Percentiles rank a stretch among this genome's conserved stretches.
phyloP scores from a whole-genome alignment of 1,140 invertebrate genomes.

The Atopsyche davidsoni region DNA sequence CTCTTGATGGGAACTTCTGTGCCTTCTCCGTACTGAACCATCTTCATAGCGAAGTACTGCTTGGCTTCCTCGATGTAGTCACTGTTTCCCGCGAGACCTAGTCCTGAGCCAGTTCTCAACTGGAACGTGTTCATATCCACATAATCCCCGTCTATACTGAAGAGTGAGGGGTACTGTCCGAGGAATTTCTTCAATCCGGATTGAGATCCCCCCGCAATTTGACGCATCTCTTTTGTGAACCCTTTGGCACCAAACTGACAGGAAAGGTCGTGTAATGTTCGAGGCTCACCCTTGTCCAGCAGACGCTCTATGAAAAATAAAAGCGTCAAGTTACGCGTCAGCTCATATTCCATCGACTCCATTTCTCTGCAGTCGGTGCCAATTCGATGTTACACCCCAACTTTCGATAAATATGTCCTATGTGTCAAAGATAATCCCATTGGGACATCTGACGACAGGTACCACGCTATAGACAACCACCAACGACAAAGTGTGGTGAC shows the following conservation, averaged over 20 bases:
- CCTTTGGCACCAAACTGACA: constrained; percentile 95
- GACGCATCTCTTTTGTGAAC: constrained; percentile 91
- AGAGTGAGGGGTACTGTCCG: constrained; percentile 85
- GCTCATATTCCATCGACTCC: constrained; percentile 91
- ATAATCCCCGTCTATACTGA: constrained; percentile 86
- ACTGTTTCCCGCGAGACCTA: constrained; percentile 52
- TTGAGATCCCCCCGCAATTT: constrained; percentile 91
- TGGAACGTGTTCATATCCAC: constrained; percentile 81
- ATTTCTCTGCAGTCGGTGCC: constrained; percentile 55
- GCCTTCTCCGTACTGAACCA: constrained; percentile 81
- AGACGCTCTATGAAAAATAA: constrained; percentile 94
- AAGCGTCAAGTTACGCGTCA: constrained; percentile 87
- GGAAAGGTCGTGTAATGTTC: constrained; percentile 91
- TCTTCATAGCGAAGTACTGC: constrained; percentile 88
- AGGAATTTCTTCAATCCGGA: constrained; percentile 89
- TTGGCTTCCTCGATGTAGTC: constrained; percentile 90
- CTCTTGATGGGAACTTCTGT: constrained; percentile 91
- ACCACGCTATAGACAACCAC: constrained; percentile 18
- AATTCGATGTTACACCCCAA: constrained; percentile 20
- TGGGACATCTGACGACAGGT: constrained; percentile 19
- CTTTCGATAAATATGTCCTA: constrained; percentile 21
- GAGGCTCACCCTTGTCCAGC: constrained; percentile 87
- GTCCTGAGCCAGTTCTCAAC: constrained; percentile 46
- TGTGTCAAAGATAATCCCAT: constrained; percentile 25
- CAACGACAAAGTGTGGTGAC: constrained; percentile 21